Percentiles rank a stretch among this genome's conserved stretches.
Conservation (phyloP, 1,140 invertebrate species). For the Drosophila obscura region DNA sequence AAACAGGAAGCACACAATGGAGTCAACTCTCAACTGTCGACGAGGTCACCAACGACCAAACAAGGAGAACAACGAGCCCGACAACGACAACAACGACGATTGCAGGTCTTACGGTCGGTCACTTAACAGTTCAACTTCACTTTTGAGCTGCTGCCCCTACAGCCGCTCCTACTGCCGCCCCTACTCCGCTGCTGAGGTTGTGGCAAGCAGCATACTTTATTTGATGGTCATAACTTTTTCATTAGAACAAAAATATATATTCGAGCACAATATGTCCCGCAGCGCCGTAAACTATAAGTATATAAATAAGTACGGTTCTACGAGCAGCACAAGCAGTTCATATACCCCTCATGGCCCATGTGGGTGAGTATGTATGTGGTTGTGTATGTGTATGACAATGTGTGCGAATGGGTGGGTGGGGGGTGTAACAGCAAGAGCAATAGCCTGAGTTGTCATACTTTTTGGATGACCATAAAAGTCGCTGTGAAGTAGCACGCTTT, state of each 20-base stretch:
- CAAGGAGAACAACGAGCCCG: constrained; percentile 30
- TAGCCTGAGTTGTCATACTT: constrained; percentile 79
- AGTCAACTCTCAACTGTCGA: constrained; percentile 81
- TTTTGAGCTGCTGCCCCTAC: constrained; percentile 55
- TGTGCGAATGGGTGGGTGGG: constrained; percentile 26
- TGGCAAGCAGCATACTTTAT: constrained; percentile 80
- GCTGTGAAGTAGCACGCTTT: constrained; percentile 75
- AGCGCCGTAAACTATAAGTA: constrained; percentile 81
- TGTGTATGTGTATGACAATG: constrained; percentile 21
- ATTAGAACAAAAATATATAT: constrained; percentile 83
- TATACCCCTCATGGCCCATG: constrained; percentile 41
- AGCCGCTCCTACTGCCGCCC: constrained; percentile 17
- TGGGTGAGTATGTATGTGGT: constrained; percentile 20
- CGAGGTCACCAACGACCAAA: constrained; percentile 66
- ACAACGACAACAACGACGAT: constrained; percentile 45
- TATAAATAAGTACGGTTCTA: constrained; percentile 77
- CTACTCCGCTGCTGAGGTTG: constrained; percentile 25
- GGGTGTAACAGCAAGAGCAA: constrained; percentile 59
- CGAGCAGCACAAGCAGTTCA: constrained; percentile 65
- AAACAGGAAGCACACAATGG: constrained; percentile 80
- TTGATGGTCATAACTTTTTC: constrained; percentile 83
- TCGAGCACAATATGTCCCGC: constrained; percentile 79
- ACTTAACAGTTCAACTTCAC: constrained; percentile 72
- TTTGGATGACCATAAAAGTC: constrained; percentile 82
- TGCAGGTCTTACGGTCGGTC: constrained; percentile 79